Base-by-base conservation (phyloP, 2,797 vertebrate genomes). In the Coracias cyanogaster region DNA sequence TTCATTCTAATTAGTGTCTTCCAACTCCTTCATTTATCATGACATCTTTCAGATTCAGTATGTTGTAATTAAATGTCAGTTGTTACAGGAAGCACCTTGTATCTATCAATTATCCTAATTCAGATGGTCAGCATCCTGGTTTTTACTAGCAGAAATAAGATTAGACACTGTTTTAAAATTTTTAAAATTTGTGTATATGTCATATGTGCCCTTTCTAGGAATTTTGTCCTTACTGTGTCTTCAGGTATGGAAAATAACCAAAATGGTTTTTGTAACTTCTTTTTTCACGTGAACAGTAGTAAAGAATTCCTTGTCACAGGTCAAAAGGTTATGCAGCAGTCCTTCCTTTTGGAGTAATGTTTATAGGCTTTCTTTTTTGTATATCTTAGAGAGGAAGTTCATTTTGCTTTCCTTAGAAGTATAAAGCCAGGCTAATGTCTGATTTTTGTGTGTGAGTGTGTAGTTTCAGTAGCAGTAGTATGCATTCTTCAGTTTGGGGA, bases 281-380 rank as follows among this genome's bases (percentile, higher is more conserved):
- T 67, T 88, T 92, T 45, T 61, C 19, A n/a, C 1, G 1, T 58
- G 49, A 57, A 5, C 46, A 65, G 7, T 45, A 71, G 29, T 9
- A 73, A 61, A 82, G 60, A 92, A 54, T 87, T 61, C 31, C 46
- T 89, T 91, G 41, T 86, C 37, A 62, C 49, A 69, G 90, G 86
- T 89, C 80, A 92, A 58, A 90, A 92, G 91, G 91, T 94, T 90
- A 71, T 51, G 25, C 39, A 78, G 57, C 95, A 97, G 92, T 41
- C 29, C 81, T 97, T 96, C 95, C 93, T 94, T 96, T 51, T 19
- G 26, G 45, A 8, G 4, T 52, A 76, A 26, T 91, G 62, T 89
- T 76, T 90, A 28, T 52, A 66, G 46, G 12, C 24, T 82, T 85
- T 58, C 41, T 86, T 86, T 69, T 61, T 58, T 46, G 22, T 84